Evolutionary conservation across 2,113 vertebrate genomes (phyloP).

Genomic region (Xenopus tropicalis): UCB_Xtro_10.0 CM004449.2:68491001-68491500

Average conservation of each 20-base stretch:
- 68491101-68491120: neutral
- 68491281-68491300: neutral
- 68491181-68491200: constrained; percentile 2
- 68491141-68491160: neutral
- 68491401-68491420: too few species aligned
- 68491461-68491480: too few species aligned
- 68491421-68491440: too few species aligned
- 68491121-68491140: constrained; percentile 10
- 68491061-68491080: constrained; percentile 35
- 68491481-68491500: too few species aligned
- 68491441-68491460: too few species aligned
- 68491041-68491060: constrained; percentile 13
- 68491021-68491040: constrained; percentile 1
- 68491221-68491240: neutral
- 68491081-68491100: constrained; percentile 24
- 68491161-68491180: constrained; percentile 8
- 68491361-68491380: too few species aligned
- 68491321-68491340: too few species aligned
- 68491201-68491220: constrained; percentile 10
- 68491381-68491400: too few species aligned
- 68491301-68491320: neutral
- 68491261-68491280: neutral
- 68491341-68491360: too few species aligned
- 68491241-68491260: neutral
- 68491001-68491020: constrained; percentile 21